A percentile compares a stretch with the other conserved stretches of the same genome.
phyloP scores from a whole-genome alignment of 2,888 invertebrate genomes.

The Xylophagus ater region DNA sequence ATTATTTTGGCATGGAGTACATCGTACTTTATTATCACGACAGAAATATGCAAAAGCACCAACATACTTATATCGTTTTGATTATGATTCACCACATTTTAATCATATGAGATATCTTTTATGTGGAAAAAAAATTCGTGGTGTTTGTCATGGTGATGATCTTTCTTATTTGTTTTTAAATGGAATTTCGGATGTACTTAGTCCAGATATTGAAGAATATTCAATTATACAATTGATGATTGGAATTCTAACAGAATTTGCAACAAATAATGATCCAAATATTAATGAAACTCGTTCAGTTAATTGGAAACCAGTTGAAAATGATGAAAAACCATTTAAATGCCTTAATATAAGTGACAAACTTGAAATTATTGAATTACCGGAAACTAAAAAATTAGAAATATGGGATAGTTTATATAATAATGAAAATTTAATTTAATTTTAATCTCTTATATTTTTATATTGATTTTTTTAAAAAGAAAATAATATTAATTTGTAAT shows the following conservation, averaged over 20 bases:
- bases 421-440: conserved; percentile 21
- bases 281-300: conserved; percentile 15
- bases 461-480: no score
- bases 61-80: conserved; percentile 36
- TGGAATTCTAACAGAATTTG: conserved; percentile 32
- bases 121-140: conserved; percentile 34
- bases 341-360: conserved; percentile 36
- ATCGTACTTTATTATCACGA: conserved; percentile 31
- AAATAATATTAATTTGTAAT: no score
- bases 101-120: conserved; percentile 34
- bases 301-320: conserved; percentile 28
- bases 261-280: conserved; percentile 33
- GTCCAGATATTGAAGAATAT: conserved; percentile 31
- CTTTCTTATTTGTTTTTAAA: conserved; percentile 37
- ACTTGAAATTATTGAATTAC: conserved; percentile 34
- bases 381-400: conserved; percentile 32
- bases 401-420: conserved; percentile 35
- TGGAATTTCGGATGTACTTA: conserved; percentile 30
- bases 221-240: conserved; percentile 34
- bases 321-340: conserved; percentile 26
- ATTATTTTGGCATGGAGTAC: conserved; percentile 37
- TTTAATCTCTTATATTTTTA: no score
- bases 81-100: conserved; percentile 36
- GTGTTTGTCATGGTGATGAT: conserved; percentile 38
- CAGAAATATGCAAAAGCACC: conserved; percentile 26